Percentiles rank a stretch among this genome's conserved stretches.
Evolutionary conservation across 2,888 invertebrate genomes (phyloP).

Genomic region (Timema cristinae): DNA sequence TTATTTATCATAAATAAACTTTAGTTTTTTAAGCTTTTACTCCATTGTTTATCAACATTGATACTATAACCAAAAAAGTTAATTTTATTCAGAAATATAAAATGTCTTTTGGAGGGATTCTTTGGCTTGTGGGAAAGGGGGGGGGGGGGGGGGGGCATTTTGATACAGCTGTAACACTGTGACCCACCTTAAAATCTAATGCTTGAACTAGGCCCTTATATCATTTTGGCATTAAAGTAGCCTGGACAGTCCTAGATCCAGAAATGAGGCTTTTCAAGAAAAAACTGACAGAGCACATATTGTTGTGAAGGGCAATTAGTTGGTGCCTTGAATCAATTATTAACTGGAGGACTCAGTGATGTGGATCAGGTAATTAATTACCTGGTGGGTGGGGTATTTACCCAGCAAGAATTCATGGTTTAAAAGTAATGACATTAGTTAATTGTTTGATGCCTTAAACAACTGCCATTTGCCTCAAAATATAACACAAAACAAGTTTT

Average conservation of each 20-base stretch:
- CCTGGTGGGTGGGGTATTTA: no score
- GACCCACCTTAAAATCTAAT: not conserved
- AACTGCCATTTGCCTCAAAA: no score
- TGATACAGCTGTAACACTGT: not conserved
- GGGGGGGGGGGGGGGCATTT: not conserved
- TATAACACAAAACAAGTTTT: no score
- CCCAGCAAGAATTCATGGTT: not conserved
- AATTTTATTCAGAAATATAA: not conserved
- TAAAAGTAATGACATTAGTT: no score
- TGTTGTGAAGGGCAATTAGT: not conserved
- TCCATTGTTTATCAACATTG: not conserved
- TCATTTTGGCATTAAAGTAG: no score
- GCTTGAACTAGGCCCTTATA: no score
- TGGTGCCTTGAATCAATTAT: not conserved
- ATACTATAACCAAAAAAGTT: not conserved
- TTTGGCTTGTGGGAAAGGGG: no score
- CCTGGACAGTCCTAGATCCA: no score
- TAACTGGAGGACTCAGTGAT: not conserved
- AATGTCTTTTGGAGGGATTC: not conserved
- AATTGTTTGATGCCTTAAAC: no score
- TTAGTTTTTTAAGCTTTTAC: not conserved
- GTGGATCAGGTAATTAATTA: not conserved
- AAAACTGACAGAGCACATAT: not conserved
- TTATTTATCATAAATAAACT: not conserved
- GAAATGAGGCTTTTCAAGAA: not conserved